phyloP scores from a whole-genome alignment of 35 echinoderm and acorn worm genomes.

The Acanthaster planci region DNA sequence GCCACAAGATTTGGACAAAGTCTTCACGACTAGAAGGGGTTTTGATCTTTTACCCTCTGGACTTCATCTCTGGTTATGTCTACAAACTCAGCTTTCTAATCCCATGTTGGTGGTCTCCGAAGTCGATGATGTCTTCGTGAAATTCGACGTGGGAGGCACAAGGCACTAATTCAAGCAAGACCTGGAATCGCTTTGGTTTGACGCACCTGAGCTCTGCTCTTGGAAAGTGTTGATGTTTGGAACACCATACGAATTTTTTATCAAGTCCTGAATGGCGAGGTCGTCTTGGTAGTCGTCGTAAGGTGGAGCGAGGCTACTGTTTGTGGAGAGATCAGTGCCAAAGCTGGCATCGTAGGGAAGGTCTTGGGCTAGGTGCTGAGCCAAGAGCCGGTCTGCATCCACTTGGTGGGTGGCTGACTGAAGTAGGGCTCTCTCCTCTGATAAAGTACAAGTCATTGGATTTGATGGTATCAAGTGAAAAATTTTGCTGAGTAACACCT shows the following conservation, averaged over 20 bases:
- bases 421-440: slow-evolving; percentile 23
- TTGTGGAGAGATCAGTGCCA: not conserved
- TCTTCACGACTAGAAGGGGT: no score
- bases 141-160: no score
- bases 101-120: no score
- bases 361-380: slow-evolving; percentile 57
- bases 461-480: no score
- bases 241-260: slow-evolving; percentile 11
- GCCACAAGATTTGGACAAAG: no score
- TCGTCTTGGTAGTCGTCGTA: not conserved
- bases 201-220: not conserved
- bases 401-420: slow-evolving; percentile 34
- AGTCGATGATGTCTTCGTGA: no score
- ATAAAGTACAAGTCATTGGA: not conserved
- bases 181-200: not conserved
- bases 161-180: not conserved
- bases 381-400: slow-evolving; percentile 50
- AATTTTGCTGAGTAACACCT: no score
- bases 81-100: no score
- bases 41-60: no score
- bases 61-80: no score
- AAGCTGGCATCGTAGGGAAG: not conserved
- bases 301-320: not conserved
- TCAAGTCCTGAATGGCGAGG: not conserved
- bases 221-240: slow-evolving; percentile 17